Conservation (phyloP, 2,888 invertebrate genomes). For the Cataglyphis albicans region DNA sequence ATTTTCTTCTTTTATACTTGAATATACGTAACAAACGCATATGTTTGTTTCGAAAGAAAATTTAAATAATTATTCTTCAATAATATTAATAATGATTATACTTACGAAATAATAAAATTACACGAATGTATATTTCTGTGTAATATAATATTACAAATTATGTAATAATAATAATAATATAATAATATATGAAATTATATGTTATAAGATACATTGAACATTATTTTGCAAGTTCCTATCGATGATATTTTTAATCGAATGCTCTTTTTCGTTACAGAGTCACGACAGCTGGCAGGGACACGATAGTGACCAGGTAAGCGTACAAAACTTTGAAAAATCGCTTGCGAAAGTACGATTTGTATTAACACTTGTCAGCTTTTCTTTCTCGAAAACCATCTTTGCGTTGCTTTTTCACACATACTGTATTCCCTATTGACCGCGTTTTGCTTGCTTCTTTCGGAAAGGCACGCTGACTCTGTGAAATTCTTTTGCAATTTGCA, state of each 20-base stretch:
- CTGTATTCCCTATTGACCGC: slow-evolving; percentile 23
- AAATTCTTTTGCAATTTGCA: slow-evolving; percentile 55
- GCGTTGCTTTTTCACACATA: slow-evolving; percentile 8
- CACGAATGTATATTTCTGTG: neutral
- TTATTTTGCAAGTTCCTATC: neutral
- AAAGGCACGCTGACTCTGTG: slow-evolving; percentile 41
- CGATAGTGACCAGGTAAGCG: slow-evolving; percentile 88
- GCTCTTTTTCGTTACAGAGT: slow-evolving; percentile 87
- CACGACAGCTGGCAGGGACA: slow-evolving; percentile 89
- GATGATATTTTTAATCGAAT: neutral
- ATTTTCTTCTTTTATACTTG: too few species aligned
- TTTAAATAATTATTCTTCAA: too few species aligned
- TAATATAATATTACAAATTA: neutral
- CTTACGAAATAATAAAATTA: too few species aligned
- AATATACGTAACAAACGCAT: too few species aligned
- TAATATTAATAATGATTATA: too few species aligned
- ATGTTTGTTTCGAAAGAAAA: too few species aligned
- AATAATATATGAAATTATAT: neutral
- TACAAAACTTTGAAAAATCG: slow-evolving; percentile 17
- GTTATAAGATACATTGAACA: neutral
- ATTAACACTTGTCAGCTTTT: slow-evolving; percentile 56
- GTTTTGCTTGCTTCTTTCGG: slow-evolving; percentile 32
- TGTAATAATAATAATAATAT: neutral
- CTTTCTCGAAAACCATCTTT: slow-evolving; percentile 31
- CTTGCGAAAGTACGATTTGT: slow-evolving; percentile 44